Conservation (phyloP, 2,797 vertebrate genomes). For the Pseudochaenichthys georgianus region DNA sequence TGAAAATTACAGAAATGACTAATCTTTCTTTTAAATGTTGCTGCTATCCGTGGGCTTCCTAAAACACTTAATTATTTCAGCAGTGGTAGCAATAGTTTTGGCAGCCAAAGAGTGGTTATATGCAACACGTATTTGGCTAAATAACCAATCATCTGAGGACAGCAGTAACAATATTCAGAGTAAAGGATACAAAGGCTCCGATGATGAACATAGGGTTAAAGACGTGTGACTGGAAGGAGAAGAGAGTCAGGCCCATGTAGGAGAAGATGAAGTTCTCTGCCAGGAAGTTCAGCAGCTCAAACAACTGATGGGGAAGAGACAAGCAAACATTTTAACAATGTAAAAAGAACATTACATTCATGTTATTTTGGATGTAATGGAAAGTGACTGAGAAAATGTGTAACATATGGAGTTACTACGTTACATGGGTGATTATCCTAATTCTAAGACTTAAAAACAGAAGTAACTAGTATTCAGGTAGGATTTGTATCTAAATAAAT, state of each 20-base stretch:
- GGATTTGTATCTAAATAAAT: not conserved
- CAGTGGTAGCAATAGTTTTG: not conserved
- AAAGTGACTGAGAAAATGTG: not conserved
- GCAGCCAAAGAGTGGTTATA: not conserved
- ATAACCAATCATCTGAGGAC: not conserved
- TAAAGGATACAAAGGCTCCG: conserved; percentile 96
- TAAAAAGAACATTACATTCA: too few relatives aligned
- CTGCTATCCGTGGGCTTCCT: not conserved
- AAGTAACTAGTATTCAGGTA: not conserved
- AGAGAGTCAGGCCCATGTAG: conserved; percentile 98
- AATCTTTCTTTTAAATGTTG: conserved; percentile 4
- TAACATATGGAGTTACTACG: not conserved
- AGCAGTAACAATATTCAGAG: not conserved
- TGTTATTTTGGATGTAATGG: not conserved
- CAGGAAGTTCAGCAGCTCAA: conserved; percentile 98
- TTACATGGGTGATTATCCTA: not conserved
- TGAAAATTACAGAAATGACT: conserved; percentile 9
- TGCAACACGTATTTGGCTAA: not conserved
- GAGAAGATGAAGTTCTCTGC: conserved; percentile 99
- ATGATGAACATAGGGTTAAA: conserved; percentile 96
- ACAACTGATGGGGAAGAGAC: conserved; percentile 85
- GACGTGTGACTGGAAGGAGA: conserved; percentile 97
- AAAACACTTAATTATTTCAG: not conserved
- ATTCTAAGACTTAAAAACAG: not conserved
- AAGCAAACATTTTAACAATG: not conserved